Conservation (phyloP, 2,797 vertebrate genomes). For the Poliocrania exsul region DNA sequence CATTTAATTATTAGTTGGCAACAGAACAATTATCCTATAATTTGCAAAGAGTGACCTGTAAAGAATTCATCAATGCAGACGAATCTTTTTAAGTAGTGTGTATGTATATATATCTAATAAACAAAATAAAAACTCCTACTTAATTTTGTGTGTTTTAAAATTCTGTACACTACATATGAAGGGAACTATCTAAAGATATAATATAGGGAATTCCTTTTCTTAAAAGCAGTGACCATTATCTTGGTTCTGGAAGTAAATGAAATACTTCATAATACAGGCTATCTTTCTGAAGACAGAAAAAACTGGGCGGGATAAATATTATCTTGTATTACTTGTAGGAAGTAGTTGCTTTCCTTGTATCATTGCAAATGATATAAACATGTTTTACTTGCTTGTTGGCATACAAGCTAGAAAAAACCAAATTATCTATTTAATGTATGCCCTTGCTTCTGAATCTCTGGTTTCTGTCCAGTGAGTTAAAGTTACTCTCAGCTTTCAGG, state of each 20-base stretch:
- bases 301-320: not conserved
- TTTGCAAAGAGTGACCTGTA: not conserved
- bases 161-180: not conserved
- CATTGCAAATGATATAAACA: slow-evolving; percentile 3
- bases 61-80: not conserved
- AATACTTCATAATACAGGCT: not conserved
- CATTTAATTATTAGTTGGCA: not conserved
- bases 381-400: not conserved
- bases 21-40: not conserved
- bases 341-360: not conserved
- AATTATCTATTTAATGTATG: slow-evolving; percentile 8
- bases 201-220: not conserved
- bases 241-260: not conserved
- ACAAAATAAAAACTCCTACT: not conserved
- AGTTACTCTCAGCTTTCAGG: not conserved
- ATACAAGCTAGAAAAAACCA: slow-evolving; percentile 13
- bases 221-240: not conserved
- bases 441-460: not conserved
- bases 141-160: not conserved
- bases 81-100: not conserved
- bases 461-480: slow-evolving; percentile 12
- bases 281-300: slow-evolving; percentile 3
- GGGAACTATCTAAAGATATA: not conserved
- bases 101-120: not conserved
- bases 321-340: not conserved